Evolutionary conservation across 2,113 vertebrate species (phyloP).

Genomic region (Aviceda subcristata): DNA sequence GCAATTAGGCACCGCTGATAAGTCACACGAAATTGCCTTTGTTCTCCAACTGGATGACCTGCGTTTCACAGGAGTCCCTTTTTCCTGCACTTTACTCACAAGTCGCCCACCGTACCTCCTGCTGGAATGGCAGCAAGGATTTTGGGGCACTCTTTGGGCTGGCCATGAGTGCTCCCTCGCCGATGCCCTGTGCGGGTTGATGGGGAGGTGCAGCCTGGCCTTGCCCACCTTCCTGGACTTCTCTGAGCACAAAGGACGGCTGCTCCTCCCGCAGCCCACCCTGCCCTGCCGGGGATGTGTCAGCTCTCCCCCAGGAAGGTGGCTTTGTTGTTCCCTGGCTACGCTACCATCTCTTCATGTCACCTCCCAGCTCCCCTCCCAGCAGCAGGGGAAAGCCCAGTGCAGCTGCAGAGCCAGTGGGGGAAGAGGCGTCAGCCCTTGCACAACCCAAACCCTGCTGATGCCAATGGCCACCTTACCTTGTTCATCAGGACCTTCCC

Average conservation of each 20-base stretch:
- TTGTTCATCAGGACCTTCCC: neutral
- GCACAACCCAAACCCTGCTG: neutral
- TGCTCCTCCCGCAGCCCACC: neutral
- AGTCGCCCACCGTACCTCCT: neutral
- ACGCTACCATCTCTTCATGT: neutral
- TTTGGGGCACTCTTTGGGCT: neutral
- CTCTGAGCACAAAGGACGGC: neutral
- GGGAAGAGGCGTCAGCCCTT: neutral
- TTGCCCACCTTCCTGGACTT: neutral
- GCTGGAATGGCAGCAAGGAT: neutral
- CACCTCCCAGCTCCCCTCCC: neutral
- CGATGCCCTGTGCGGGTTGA: rapidly evolving
- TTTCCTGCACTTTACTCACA: neutral
- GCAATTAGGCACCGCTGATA: conserved; percentile 35
- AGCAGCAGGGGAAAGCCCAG: neutral
- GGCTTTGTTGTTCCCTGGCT: neutral
- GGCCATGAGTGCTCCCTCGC: rapidly evolving
- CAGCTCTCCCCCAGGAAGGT: neutral
- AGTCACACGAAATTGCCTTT: conserved; percentile 53
- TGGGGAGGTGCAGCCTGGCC: neutral
- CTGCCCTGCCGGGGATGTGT: neutral
- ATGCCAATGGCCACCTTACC: neutral
- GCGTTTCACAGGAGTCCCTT: neutral
- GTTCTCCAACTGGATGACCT: conserved; percentile 47
- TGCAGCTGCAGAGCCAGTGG: neutral